A percentile compares a stretch with the other conserved stretches of the same genome.
phyloP scores from a whole-genome alignment of 2,888 invertebrate genomes.

The Mechanitis mazaeus region DNA sequence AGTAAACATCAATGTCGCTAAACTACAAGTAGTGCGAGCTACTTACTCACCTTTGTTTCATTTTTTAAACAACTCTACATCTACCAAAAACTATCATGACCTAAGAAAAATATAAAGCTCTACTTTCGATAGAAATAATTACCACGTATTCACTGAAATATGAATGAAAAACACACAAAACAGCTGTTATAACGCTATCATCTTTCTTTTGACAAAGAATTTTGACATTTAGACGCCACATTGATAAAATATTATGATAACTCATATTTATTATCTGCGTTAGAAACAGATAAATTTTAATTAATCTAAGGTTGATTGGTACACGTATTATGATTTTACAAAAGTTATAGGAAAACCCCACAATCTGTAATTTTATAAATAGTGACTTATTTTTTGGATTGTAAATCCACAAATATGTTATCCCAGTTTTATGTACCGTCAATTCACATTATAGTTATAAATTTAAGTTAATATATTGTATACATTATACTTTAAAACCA shows the following conservation, averaged over 20 bases:
- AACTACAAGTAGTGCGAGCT: conserved; percentile 12
- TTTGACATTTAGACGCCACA: conserved; percentile 36
- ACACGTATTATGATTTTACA: too few relatives aligned
- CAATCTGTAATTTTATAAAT: too few relatives aligned
- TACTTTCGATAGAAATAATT: conserved; percentile 28
- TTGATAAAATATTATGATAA: conserved; percentile 13
- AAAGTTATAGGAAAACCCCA: too few relatives aligned
- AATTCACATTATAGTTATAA: too few relatives aligned
- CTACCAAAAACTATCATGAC: conserved; percentile 64
- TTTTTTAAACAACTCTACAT: conserved; percentile 55
- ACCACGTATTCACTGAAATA: conserved; percentile 24
- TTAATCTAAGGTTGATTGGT: neutral
- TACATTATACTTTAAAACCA: too few relatives aligned
- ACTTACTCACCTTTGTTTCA: conserved; percentile 70
- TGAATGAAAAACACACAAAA: conserved; percentile 21
- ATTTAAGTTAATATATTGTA: too few relatives aligned
- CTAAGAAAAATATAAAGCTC: conserved; percentile 32
- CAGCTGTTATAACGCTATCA: conserved; percentile 28
- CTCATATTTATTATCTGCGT: neutral
- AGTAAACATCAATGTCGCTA: conserved; percentile 50
- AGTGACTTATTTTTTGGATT: too few relatives aligned
- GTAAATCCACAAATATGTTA: too few relatives aligned
- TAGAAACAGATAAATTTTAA: neutral
- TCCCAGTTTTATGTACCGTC: too few relatives aligned
- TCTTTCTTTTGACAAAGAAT: conserved; percentile 38